Base-by-base conservation (phyloP, 2,888 invertebrate species). In the Drosophila crucigera region DNA sequence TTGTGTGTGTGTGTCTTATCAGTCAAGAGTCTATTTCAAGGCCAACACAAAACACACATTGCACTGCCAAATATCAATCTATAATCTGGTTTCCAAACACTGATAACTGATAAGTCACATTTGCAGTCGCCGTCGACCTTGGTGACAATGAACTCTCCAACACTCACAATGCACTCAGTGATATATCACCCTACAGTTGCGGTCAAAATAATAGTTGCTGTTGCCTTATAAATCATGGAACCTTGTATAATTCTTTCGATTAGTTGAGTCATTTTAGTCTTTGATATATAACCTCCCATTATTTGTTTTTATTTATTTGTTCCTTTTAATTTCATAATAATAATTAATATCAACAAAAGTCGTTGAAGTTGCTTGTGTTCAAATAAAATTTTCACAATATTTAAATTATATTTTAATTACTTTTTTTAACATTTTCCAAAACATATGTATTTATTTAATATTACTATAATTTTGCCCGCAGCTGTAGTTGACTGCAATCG, bases 111-210 rank as follows among this genome's bases (percentile, higher is more conserved):
- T 68, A 64, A 60, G 33, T 64, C 63, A 35, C 60, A 37, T 4
- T 66, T 39, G 31, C 52, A 41, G 53, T 67, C 67, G 64, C 56
- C 54, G 54, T 68, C 84, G 80, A 82, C 86, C 84, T 84, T 86
- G 87, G 62, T 79, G 85, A 77, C 83, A 83, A 76, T 84, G 85
- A 85, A 85, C 87, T 76, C 73, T 47, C 31, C 53, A 49, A 64
- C 73, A 71, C 68, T 64, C 73, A 28, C 16, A 3, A 25, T 25
- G 35, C 62, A 49, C 50, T n/a, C 30, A 37, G 37, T 37, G n/a
- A 7, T 7, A 55, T 58, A 33, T 55, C 14, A 61, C 10, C 22
- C 41, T 22, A 22, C 47, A 25, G 9, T 47, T 47, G 25, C 16
- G 25, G 10, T 25, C 16, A 16, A 16, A 47, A 47, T 47, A 25